phyloP scores from a whole-genome alignment of 2,113 vertebrate species.

The Poecile atricapillus region DNA sequence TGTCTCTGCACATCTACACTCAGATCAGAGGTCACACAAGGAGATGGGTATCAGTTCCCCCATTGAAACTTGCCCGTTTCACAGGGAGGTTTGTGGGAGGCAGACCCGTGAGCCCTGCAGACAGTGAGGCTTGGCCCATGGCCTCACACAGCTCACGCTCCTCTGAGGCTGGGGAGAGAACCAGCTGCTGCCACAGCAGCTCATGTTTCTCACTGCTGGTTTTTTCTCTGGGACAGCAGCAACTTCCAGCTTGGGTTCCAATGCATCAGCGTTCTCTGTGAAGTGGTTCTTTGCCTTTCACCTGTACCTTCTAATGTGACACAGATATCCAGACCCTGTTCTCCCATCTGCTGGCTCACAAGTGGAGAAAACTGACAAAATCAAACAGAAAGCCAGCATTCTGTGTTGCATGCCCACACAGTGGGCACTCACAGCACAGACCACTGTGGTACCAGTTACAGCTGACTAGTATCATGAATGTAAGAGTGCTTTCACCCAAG shows the following conservation, averaged over 20 bases:
- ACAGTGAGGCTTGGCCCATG: rapidly evolving
- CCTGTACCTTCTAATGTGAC: neutral
- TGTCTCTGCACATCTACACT: neutral
- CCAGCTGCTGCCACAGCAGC: neutral
- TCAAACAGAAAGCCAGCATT: neutral
- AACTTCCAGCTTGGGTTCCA: neutral
- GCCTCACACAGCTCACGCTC: neutral
- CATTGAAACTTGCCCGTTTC: neutral
- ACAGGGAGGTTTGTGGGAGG: neutral
- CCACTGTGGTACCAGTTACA: neutral
- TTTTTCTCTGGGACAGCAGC: neutral
- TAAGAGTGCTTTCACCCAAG: neutral
- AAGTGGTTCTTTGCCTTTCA: neutral
- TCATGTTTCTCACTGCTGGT: neutral
- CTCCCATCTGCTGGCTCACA: neutral
- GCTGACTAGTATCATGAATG: rapidly evolving
- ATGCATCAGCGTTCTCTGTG: neutral
- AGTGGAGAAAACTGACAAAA: neutral
- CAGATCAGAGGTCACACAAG: neutral
- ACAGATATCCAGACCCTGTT: neutral
- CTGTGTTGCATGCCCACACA: neutral
- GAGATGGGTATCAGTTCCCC: neutral
- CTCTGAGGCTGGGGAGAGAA: neutral
- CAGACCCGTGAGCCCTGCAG: neutral
- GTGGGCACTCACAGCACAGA: neutral